Conservation (phyloP, 1,140 invertebrate species). For the Hormaphis cornu region DNA sequence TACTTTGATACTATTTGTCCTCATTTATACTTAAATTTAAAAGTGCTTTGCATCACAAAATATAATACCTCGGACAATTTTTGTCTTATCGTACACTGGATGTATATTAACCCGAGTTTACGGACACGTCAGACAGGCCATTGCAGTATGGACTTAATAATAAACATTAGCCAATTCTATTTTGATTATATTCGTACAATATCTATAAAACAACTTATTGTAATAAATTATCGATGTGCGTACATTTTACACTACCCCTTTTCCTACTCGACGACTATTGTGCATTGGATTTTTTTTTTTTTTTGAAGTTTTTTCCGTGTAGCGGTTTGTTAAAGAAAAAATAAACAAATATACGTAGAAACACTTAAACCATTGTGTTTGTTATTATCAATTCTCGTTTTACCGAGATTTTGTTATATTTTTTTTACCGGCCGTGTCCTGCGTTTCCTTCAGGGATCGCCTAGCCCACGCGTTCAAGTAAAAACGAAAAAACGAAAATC, state of each 20-base stretch:
- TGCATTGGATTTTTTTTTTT: background rate
- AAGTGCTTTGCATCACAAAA: background rate
- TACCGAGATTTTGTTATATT: too few species aligned
- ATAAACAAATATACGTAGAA: too few species aligned
- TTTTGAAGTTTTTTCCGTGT: background rate
- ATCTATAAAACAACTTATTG: slow-evolving; percentile 4
- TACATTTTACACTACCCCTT: too few species aligned
- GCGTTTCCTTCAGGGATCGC: too few species aligned
- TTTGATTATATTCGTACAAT: slow-evolving; percentile 5
- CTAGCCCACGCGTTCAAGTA: too few species aligned
- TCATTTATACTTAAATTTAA: background rate
- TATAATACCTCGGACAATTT: background rate
- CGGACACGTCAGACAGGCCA: background rate
- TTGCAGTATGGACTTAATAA: background rate
- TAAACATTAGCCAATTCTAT: background rate
- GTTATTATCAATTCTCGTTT: too few species aligned
- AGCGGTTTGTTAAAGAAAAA: too few species aligned
- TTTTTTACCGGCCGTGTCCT: too few species aligned
- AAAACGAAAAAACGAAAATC: too few species aligned
- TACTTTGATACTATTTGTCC: slow-evolving; percentile 20
- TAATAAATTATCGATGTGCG: background rate
- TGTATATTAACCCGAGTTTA: background rate
- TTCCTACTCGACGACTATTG: background rate
- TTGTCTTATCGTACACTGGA: background rate
- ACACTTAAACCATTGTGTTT: too few species aligned